phyloP scores from a whole-genome alignment of 2,113 vertebrate genomes.

The Felis catus region DNA sequence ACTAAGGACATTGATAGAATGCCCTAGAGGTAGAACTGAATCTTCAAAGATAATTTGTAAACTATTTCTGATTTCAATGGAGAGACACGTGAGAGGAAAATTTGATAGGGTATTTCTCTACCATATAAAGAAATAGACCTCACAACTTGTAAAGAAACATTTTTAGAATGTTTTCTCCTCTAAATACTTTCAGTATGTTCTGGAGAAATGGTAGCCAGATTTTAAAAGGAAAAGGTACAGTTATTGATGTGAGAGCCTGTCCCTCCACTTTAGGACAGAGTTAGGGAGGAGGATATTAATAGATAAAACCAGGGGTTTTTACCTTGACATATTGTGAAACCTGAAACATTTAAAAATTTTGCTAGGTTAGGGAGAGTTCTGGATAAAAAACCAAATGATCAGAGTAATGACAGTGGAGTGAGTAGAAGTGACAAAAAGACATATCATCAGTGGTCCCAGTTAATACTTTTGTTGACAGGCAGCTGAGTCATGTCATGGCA shows the following conservation, averaged over 20 bases:
- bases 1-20: not conserved
- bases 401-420: not conserved
- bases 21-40: not conserved
- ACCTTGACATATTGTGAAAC: not conserved
- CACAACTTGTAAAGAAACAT: not conserved
- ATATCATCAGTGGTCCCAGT: not conserved
- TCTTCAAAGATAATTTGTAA: not conserved
- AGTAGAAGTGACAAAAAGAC: conserved; percentile 3
- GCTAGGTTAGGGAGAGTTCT: conserved; percentile 11
- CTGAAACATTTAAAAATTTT: conserved; percentile 35
- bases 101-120: not conserved
- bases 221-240: not conserved
- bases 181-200: conserved; percentile 5
- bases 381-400: conserved; percentile 15
- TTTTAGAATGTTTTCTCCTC: conserved; percentile 39
- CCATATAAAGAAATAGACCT: not conserved
- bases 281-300: conserved; percentile 47
- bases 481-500: conserved; percentile 32
- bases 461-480: conserved; percentile 44
- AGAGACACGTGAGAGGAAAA: not conserved
- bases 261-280: not conserved
- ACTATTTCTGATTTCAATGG: conserved; percentile 12
- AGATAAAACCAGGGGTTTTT: conserved; percentile 12
- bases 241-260: not conserved
- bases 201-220: not conserved